Conservation (phyloP, 2,797 vertebrate genomes). For the Hapalemur alaotrensis region DNA sequence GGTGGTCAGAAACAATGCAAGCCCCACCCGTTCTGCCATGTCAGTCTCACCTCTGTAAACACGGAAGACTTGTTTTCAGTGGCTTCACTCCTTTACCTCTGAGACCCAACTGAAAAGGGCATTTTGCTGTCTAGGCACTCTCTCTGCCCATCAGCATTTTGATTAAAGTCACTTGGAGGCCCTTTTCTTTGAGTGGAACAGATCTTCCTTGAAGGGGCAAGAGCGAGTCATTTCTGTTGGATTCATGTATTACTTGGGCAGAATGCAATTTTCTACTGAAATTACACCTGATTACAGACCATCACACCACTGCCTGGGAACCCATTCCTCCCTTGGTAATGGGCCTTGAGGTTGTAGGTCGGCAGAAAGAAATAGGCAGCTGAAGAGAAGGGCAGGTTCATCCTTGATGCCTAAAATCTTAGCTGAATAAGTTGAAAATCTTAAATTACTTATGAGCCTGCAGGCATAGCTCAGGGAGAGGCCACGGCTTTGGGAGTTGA, state of each 20-base stretch:
- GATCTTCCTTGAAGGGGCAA: constrained; percentile 39
- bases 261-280: constrained; percentile 68
- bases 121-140: background rate
- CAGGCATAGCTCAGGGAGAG: background rate
- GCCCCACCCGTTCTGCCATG: background rate
- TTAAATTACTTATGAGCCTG: background rate
- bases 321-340: constrained; percentile 28
- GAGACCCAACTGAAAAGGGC: constrained; percentile 53
- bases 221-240: constrained; percentile 50
- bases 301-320: background rate
- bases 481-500: background rate
- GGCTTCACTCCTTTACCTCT: constrained; percentile 20
- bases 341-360: background rate
- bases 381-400: constrained; percentile 43
- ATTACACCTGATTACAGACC: constrained; percentile 55
- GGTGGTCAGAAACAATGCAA: background rate
- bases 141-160: constrained; percentile 61
- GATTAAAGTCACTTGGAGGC: constrained; percentile 59
- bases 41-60: background rate
- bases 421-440: background rate
- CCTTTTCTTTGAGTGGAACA: constrained; percentile 36
- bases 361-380: constrained; percentile 44
- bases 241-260: constrained; percentile 10
- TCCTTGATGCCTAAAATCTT: constrained; percentile 11
- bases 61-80: background rate